Percentiles rank a stretch among this genome's conserved stretches.
Conservation (phyloP, 2,888 invertebrate species). For the Drosophila birchii region DNA sequence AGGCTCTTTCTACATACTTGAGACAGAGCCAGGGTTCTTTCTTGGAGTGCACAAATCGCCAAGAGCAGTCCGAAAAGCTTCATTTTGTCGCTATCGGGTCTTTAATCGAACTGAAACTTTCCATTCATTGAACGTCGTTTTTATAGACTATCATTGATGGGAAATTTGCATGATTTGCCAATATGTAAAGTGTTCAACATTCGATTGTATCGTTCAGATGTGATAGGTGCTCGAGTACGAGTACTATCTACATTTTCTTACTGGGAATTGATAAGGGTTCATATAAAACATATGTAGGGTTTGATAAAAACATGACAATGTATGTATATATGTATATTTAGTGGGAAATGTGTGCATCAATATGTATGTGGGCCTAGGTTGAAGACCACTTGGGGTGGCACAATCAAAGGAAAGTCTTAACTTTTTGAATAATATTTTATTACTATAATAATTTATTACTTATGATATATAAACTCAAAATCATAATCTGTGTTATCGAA, state of each 20-base stretch:
- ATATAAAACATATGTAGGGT: slow-evolving; percentile 33
- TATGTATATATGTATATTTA: background rate
- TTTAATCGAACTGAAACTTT: slow-evolving; percentile 45
- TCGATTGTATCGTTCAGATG: slow-evolving; percentile 44
- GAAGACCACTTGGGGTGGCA: slow-evolving; percentile 5
- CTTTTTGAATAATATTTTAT: background rate
- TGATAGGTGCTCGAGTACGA: slow-evolving; percentile 24
- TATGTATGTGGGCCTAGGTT: background rate
- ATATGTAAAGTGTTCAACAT: slow-evolving; percentile 56
- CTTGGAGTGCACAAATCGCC: slow-evolving; percentile 30
- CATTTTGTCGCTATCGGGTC: slow-evolving; percentile 42
- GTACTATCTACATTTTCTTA: slow-evolving; percentile 29
- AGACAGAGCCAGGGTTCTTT: slow-evolving; percentile 35
- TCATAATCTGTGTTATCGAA: background rate
- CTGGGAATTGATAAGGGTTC: slow-evolving; percentile 43
- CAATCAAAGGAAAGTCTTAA: background rate
- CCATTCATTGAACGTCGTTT: slow-evolving; percentile 31
- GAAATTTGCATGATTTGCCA: slow-evolving; percentile 53
- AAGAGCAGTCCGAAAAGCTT: slow-evolving; percentile 39
- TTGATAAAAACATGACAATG: slow-evolving; percentile 13
- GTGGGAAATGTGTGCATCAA: background rate
- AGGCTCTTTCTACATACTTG: slow-evolving; percentile 41
- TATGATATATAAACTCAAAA: background rate
- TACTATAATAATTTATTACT: background rate
- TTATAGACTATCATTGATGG: slow-evolving; percentile 44